Base-by-base conservation (phyloP, 2,888 invertebrate genomes). In the Brachycybe producta region DNA sequence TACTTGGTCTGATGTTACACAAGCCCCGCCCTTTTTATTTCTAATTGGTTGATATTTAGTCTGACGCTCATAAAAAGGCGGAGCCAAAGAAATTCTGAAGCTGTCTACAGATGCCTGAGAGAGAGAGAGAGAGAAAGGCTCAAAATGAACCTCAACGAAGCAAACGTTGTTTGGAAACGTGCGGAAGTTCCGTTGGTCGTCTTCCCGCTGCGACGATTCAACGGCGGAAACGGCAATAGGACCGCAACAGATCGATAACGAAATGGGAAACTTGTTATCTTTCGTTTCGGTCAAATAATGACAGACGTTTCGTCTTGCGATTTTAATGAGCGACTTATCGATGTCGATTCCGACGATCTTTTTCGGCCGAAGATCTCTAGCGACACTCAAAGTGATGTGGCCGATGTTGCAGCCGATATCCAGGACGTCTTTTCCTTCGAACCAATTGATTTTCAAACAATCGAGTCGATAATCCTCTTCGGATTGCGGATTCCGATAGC, bases 401-500 rank as follows among this genome's bases (percentile, higher is more conserved):
- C 98, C 98, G 54, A 90, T 84, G 70, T 98, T 98, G 69, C 97
- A 98, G 15, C 98, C 98, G 63, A 98, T 84, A 65, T 98, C 98
- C 56, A 98, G 72, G 39, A 97, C 82, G 67, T 90, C 86, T 68
- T 87, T 92, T 56, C 81, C 81, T 56, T 79, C 75, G 66, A 97
- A 94, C 63, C 94, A 74, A 60, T 88, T 82, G 38, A 76, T 72
- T 60, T 85, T 79, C 61, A 97, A 82, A 50, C 83, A 80, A 61
- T 79, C 79, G 57, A 97, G 70, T 47, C 98, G 76, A 39, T 82
- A 76, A 67, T 97, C 97, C 62, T 79, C 74, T 62, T 81, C 82
- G 35, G 80, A 77, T 59, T 83, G 79, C 21, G 82, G 75, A 68
- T 91, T 87, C 30, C 95, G 77, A 65, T 94, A 92, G 21, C 95